These are phyloP conservation scores for Crepidodera aurea DNA, from an alignment of 2,888 invertebrate genomes.

Conservation along the genomic window DNA sequence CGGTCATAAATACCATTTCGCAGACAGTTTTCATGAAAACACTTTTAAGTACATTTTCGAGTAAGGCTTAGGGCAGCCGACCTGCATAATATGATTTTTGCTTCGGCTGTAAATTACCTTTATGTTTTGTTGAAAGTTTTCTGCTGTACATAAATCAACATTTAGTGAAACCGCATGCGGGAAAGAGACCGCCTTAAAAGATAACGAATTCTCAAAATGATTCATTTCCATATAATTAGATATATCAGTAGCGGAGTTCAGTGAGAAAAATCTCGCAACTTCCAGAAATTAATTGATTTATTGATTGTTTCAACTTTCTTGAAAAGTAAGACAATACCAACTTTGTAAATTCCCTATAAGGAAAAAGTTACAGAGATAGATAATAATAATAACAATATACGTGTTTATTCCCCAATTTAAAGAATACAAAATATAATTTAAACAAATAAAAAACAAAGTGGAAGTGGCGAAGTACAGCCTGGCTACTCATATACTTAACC, in stretches of 20 bases:
- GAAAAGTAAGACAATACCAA: too few species aligned
- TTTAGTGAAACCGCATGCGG: conserved; percentile 39
- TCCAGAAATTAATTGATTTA: too few species aligned
- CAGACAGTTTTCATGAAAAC: conserved; percentile 30
- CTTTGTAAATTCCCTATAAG: too few species aligned
- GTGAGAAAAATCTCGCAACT: too few species aligned
- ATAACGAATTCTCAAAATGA: conserved; percentile 48
- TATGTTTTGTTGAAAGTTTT: conserved; percentile 42
- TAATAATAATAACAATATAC: too few species aligned
- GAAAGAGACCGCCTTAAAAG: conserved; percentile 35
- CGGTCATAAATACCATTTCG: conserved; percentile 30
- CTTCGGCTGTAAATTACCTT: conserved; percentile 43
- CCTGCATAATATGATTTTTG: conserved; percentile 38
- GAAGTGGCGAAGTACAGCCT: too few species aligned
- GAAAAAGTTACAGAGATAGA: too few species aligned
- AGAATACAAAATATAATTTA: too few species aligned
- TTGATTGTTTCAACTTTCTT: too few species aligned
- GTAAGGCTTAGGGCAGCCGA: conserved; percentile 22
- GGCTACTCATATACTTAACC: too few species aligned
- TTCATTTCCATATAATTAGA: conserved; percentile 53
- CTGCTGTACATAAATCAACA: conserved; percentile 42
- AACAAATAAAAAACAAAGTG: too few species aligned
- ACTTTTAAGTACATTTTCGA: conserved; percentile 28
- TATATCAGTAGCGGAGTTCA: not conserved
- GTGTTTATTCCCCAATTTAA: too few species aligned